phyloP scores from a whole-genome alignment of 2,113 vertebrate genomes.

The Atractosteus spatula region DNA sequence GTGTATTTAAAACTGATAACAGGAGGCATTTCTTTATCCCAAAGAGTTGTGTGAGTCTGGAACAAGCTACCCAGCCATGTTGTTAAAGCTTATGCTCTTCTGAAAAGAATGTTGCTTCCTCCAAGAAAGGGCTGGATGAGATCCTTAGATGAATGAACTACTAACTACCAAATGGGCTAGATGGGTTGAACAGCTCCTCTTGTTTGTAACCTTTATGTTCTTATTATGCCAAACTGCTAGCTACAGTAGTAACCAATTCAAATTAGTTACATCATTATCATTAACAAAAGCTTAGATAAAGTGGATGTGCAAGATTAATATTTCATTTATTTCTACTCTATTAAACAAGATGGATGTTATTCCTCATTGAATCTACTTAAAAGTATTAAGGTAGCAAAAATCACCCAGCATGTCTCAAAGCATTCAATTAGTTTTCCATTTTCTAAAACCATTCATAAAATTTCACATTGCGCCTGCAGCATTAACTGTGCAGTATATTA shows the following conservation, averaged over 20 bases:
- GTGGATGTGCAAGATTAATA: slow-evolving; percentile 6
- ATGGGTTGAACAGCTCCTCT: too few relatives aligned
- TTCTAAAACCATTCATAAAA: neutral
- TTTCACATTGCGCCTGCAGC: neutral
- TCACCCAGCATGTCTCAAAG: neutral
- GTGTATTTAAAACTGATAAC: too few relatives aligned
- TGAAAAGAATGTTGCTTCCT: too few relatives aligned
- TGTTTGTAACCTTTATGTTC: too few relatives aligned
- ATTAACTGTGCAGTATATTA: neutral
- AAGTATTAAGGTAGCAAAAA: slow-evolving; percentile 9
- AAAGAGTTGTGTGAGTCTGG: too few relatives aligned
- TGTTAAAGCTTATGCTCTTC: too few relatives aligned
- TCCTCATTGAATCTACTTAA: neutral
- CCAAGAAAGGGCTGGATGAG: too few relatives aligned
- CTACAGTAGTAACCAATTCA: slow-evolving; percentile 9
- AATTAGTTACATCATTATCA: slow-evolving; percentile 15
- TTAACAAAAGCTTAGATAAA: slow-evolving; percentile 15
- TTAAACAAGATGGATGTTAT: neutral
- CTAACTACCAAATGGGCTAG: too few relatives aligned
- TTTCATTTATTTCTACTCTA: neutral
- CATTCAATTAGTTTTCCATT: neutral
- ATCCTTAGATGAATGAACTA: too few relatives aligned
- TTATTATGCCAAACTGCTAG: neutral
- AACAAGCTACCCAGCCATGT: too few relatives aligned
- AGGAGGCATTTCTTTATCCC: too few relatives aligned